Conservation (phyloP, 2,888 invertebrate genomes). For the Drosophila rubida region DNA sequence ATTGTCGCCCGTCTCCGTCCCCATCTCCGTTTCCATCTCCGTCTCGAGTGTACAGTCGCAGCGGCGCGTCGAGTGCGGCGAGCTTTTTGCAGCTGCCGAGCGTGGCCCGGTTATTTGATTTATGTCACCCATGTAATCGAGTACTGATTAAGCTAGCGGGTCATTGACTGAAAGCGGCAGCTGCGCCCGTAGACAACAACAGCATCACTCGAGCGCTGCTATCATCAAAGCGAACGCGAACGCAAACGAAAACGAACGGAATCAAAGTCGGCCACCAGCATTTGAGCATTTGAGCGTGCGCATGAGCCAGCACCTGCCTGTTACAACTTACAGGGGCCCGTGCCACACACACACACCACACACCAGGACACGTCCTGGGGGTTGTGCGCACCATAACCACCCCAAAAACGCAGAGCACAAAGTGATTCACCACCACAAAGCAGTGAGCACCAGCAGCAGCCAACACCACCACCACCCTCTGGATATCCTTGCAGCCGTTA, state of each 20-base stretch:
- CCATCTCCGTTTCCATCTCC: too few relatives aligned
- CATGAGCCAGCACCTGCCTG: conserved; percentile 74
- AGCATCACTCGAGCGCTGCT: conserved; percentile 46
- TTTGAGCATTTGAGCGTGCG: conserved; percentile 7
- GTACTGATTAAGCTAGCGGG: conserved; percentile 74
- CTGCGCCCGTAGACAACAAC: conserved; percentile 59
- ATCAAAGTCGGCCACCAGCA: conserved; percentile 72
- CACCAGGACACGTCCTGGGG: too few relatives aligned
- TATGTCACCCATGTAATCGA: conserved; percentile 78
- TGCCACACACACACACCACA: conserved; percentile 54
- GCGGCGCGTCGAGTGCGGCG: conserved; percentile 65
- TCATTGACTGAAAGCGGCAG: conserved; percentile 67
- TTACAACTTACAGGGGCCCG: conserved; percentile 76
- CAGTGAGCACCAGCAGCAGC: neutral
- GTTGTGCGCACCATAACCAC: conserved; percentile 64
- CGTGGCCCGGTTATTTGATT: conserved; percentile 56
- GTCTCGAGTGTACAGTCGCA: conserved; percentile 26
- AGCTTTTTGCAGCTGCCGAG: conserved; percentile 70
- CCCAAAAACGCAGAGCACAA: conserved; percentile 60
- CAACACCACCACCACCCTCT: conserved; percentile 64
- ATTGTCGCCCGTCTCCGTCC: too few relatives aligned
- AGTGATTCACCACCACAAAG: conserved; percentile 38
- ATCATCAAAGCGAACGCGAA: neutral
- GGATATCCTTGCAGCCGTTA: conserved; percentile 62
- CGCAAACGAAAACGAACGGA: conserved; percentile 28